phyloP scores from a whole-genome alignment of 2,113 vertebrate species.

The Picathartes gymnocephalus region DNA sequence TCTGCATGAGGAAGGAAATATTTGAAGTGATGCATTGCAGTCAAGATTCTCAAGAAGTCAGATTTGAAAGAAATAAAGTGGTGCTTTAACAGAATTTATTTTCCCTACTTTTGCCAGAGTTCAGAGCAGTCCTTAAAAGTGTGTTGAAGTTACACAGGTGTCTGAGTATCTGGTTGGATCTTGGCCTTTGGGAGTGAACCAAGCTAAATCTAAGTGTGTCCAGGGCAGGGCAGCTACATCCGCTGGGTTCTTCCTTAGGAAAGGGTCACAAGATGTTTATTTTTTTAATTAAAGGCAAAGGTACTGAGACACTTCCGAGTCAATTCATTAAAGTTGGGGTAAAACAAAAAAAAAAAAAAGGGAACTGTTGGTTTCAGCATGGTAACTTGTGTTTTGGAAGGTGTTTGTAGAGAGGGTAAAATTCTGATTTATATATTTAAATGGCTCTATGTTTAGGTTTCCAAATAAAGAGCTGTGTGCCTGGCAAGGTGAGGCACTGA shows the following conservation, averaged over 20 bases:
- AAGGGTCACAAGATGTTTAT: neutral
- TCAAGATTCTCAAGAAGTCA: neutral
- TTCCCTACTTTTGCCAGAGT: neutral
- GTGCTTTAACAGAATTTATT: neutral
- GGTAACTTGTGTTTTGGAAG: neutral
- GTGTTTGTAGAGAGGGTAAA: neutral
- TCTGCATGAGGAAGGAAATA: constrained; percentile 2
- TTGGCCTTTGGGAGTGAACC: neutral
- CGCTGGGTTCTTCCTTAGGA: neutral
- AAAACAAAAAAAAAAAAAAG: neutral
- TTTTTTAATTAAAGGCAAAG: neutral
- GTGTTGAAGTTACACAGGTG: neutral
- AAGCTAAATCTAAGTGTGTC: neutral
- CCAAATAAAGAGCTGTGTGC: neutral
- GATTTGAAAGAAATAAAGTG: constrained; percentile 1
- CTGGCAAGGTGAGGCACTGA: neutral
- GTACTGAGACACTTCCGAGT: neutral
- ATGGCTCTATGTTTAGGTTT: neutral
- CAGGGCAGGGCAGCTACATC: neutral
- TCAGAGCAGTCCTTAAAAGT: neutral
- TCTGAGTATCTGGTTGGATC: neutral
- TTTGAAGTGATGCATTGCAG: neutral
- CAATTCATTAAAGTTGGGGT: neutral
- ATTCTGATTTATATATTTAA: neutral
- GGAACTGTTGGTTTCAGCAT: neutral